Conservation (phyloP, 2,113 vertebrate genomes). For the Xenopus borealis region DNA sequence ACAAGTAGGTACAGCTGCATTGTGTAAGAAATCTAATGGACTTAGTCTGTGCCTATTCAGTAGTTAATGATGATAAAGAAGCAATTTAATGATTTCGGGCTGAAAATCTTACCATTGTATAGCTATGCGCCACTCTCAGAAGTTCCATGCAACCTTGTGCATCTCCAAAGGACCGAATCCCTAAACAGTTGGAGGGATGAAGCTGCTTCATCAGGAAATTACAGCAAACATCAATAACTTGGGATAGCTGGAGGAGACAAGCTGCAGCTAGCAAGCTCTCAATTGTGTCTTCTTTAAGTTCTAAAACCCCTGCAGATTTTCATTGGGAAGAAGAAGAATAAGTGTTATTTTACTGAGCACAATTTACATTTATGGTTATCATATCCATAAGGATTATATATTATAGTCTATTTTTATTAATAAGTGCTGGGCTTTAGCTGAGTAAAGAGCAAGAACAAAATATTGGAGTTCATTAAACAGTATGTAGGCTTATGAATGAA, state of each 20-base stretch:
- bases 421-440: not conserved
- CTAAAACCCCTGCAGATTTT: constrained; percentile 77
- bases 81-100: no score
- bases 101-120: constrained; percentile 81
- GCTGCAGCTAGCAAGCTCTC: constrained; percentile 91
- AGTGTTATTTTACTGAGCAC: not conserved
- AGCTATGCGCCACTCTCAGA: constrained; percentile 88
- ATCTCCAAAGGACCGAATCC: constrained; percentile 92
- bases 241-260: constrained; percentile 91
- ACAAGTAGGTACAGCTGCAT: no score
- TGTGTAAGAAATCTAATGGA: no score
- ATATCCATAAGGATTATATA: not conserved
- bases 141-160: constrained; percentile 90
- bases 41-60: no score
- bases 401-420: not conserved
- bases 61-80: no score
- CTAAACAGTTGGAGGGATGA: constrained; percentile 94
- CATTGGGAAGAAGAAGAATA: not conserved
- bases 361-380: not conserved
- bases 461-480: constrained; percentile 1
- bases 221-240: constrained; percentile 94
- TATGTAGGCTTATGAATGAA: not conserved
- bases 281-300: constrained; percentile 93
- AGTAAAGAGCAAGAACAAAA: not conserved
- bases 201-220: constrained; percentile 96